Evolutionary conservation across 2,797 vertebrate genomes (phyloP).

Genomic region (Sebastes diploproa): DNA sequence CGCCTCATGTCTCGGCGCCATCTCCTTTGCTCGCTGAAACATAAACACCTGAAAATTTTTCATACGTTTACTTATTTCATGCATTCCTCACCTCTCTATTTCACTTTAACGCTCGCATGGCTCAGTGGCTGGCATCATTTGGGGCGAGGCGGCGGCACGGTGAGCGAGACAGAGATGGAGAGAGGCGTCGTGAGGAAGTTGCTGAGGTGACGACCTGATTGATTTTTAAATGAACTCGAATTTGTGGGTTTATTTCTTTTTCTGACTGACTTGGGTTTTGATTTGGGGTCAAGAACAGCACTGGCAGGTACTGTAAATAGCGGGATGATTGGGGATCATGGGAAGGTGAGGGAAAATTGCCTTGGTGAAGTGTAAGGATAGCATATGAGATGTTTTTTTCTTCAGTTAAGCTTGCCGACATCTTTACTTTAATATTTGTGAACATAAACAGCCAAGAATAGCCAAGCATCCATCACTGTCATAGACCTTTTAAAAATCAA

Average conservation of each 20-base stretch:
- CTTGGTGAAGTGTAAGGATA: neutral
- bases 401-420: neutral
- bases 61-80: conserved; percentile 58
- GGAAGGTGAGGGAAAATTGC: neutral
- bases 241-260: conserved; percentile 40
- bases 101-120: conserved; percentile 42
- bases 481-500: neutral
- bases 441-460: neutral
- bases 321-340: neutral
- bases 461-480: neutral
- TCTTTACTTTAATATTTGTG: neutral
- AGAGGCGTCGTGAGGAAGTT: conserved; percentile 32
- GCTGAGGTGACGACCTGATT: conserved; percentile 55
- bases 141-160: conserved; percentile 3
- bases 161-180: conserved; percentile 9
- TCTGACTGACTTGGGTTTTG: conserved; percentile 3
- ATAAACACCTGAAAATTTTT: conserved; percentile 55
- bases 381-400: neutral
- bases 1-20: neutral
- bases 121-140: conserved; percentile 52
- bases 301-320: neutral
- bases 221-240: conserved; percentile 64
- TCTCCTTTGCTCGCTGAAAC: conserved; percentile 58
- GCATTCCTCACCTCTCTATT: conserved; percentile 50
- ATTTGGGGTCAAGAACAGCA: conserved; percentile 16